Evolutionary conservation across 2,888 invertebrate species (phyloP).

Genomic region (Cheilosia grossa): DNA sequence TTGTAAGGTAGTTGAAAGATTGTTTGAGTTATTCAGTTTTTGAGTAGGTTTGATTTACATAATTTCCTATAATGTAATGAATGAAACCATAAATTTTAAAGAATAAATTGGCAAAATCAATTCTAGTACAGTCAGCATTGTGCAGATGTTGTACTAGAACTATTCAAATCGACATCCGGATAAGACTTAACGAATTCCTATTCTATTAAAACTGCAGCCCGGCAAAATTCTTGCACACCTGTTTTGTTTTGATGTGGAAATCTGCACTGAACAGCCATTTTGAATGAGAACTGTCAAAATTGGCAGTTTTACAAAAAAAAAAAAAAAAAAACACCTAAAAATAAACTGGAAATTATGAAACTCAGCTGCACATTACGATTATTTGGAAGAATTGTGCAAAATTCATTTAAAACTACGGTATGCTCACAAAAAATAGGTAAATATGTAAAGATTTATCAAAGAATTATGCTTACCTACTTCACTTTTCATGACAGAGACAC

Average conservation of each 20-base stretch:
- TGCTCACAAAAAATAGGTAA: constrained; percentile 31
- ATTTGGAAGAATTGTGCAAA: constrained; percentile 51
- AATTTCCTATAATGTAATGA: too few relatives aligned
- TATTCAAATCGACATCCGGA: background rate
- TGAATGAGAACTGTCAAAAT: constrained; percentile 32
- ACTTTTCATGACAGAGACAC: constrained; percentile 4
- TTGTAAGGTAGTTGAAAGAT: too few relatives aligned
- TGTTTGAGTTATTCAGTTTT: too few relatives aligned
- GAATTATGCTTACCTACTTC: background rate
- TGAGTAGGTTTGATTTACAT: too few relatives aligned
- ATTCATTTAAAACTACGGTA: constrained; percentile 28
- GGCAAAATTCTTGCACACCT: constrained; percentile 55
- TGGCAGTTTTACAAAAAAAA: constrained; percentile 24
- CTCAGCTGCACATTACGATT: constrained; percentile 38
- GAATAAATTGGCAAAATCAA: too few relatives aligned
- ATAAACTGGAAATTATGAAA: constrained; percentile 47
- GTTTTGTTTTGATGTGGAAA: constrained; percentile 49
- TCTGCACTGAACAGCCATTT: constrained; percentile 9
- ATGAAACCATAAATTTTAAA: too few relatives aligned
- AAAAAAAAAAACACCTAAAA: constrained; percentile 3
- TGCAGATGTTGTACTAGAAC: background rate
- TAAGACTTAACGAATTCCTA: constrained; percentile 50
- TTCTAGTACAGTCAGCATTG: background rate
- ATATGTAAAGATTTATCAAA: background rate
- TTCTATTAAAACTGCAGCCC: constrained; percentile 20